These are phyloP conservation scores for Teleiodes luculella DNA, from an alignment of 2,888 invertebrate species.

Conservation along the genomic window DNA sequence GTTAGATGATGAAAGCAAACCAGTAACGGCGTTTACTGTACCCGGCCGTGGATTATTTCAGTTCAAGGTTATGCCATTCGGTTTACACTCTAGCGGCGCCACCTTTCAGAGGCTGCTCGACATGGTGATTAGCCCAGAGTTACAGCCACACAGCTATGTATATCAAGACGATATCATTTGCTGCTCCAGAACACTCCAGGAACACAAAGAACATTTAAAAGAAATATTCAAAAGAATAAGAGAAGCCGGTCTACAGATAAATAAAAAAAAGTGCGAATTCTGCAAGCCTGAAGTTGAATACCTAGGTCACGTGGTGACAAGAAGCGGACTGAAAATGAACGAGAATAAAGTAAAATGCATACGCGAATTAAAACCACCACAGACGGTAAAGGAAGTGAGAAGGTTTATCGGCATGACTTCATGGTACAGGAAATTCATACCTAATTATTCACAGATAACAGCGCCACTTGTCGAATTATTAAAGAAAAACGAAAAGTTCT, in stretches of 20 bases:
- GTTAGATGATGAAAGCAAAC: conserved; percentile 19
- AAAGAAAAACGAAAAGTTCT: no score
- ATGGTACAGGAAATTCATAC: no score
- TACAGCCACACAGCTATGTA: conserved; percentile 25
- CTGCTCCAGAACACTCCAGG: not conserved
- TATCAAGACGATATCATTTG: not conserved
- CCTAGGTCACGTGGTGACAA: no score
- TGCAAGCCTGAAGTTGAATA: not conserved
- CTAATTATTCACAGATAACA: no score
- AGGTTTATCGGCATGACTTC: no score
- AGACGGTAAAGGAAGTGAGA: no score
- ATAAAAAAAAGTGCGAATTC: not conserved
- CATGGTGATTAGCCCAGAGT: conserved; percentile 25
- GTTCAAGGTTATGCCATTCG: not conserved
- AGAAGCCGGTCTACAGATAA: not conserved
- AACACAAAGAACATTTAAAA: not conserved
- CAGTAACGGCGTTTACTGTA: conserved; percentile 15
- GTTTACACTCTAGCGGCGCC: not conserved
- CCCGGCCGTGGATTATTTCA: not conserved
- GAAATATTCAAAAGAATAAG: not conserved
- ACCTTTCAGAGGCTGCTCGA: no score
- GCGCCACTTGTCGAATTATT: no score
- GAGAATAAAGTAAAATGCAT: not conserved
- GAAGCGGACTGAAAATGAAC: not conserved
- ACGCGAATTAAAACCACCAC: no score